Percentiles rank a stretch among this genome's conserved stretches.
Conservation (phyloP, 1,140 invertebrate species). For the Linepithema humile region DNA sequence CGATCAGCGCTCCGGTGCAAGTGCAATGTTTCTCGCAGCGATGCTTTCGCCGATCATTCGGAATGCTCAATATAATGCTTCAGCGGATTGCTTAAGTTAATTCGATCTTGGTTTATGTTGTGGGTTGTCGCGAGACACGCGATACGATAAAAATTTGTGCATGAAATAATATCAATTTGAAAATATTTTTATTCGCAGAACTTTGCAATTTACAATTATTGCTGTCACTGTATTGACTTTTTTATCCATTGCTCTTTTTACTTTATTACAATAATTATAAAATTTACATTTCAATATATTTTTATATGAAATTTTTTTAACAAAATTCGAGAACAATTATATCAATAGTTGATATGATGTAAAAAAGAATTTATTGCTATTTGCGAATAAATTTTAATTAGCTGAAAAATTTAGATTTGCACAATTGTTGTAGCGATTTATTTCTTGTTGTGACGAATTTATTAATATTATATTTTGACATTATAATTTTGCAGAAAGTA, state of each 20-base stretch:
- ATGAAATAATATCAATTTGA: background rate
- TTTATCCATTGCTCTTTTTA: background rate
- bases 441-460: slow-evolving; percentile 8
- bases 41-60: slow-evolving; percentile 1
- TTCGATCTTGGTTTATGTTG: slow-evolving; percentile 4
- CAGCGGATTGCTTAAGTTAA: slow-evolving; percentile 24
- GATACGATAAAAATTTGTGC: slow-evolving; percentile 27
- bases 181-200: background rate
- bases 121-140: background rate
- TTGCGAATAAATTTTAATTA: background rate
- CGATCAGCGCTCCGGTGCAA: background rate
- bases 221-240: background rate
- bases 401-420: background rate
- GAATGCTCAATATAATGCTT: slow-evolving; percentile 6
- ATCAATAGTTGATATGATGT: background rate
- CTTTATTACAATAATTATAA: background rate
- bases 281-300: background rate
- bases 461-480: background rate
- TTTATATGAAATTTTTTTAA: background rate
- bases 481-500: background rate
- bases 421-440: background rate
- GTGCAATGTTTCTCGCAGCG: slow-evolving; percentile 34
- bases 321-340: background rate
- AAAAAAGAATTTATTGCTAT: background rate
- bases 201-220: slow-evolving; percentile 23